Base-by-base conservation (phyloP, 1,140 invertebrate species). In the Drosophila ananassae region DNA sequence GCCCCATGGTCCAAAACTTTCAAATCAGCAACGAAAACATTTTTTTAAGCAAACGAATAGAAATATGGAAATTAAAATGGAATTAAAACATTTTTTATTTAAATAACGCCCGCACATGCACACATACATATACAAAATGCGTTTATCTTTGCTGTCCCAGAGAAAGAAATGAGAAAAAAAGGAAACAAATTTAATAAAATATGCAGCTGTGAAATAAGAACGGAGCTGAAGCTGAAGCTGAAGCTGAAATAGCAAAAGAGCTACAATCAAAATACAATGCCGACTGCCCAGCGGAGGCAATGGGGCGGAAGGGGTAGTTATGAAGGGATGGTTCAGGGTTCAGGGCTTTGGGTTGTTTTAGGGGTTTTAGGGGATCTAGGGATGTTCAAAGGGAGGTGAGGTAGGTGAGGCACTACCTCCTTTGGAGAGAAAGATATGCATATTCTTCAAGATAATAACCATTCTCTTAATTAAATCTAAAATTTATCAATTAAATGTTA, bases 41-140 rank as follows among this genome's bases (percentile, higher is more conserved):
- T 77, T 76, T 30, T 17, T 7, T 7, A 24, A 46, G 25, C 53
- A 8, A 13, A 13, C 46, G 51, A 48, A 71, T 62, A 41, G 57
- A 74, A 69, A 74, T 79, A 59, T 79, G 76, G 12, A 69, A 79
- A 79, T 74, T 79, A 59, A 68, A 79, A 79, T 79, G 54, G 22
- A 73, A 74, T 74, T 78, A 73, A 62, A 67, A 77, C 21, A 53
- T 44, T 55, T 69, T 53, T 60, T 64, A 50, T 63, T 66, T 61
- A 68, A 52, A 50, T 30, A 50, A 47, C 6, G 41, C 12, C 32
- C 12, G 24, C 24, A 52, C 21, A 55, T n/a, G n/a, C 25, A 41
- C 22, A 39, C 3, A 51, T 10, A 21, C 21, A 17, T 17, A 17
- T 17, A 17, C 17, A 17, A 17, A 52, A 24, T 12, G 37, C 5